Base-by-base conservation (phyloP, 2,797 vertebrate genomes). In the Mus minutoides region DNA sequence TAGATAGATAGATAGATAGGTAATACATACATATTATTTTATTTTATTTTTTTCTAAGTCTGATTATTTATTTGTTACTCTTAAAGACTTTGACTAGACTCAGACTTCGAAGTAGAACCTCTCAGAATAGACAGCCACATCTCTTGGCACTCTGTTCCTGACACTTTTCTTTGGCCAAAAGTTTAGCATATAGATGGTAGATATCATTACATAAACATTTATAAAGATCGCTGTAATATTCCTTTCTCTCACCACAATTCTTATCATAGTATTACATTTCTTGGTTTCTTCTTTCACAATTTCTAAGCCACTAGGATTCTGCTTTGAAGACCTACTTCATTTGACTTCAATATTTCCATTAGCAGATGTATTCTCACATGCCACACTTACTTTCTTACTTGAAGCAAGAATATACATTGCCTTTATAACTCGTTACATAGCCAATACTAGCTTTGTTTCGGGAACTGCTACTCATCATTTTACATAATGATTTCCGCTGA, bases 261-360 rank as follows among this genome's bases (percentile, higher is more conserved):
- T 37, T 76, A 82, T 89, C 24, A 84, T 10, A 52, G 54, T 71
- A 88, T 80, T 26, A 5, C 2, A 78, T 31, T 79, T 0, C 24
- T 91, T 88, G 64, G n/a, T 71, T 92, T 79, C 31, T 92, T 88
- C n/a, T 89, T 88, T n/a, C 31, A 67, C 89, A 22, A 83, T 92
- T 29, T 89, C 49, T 86, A 64, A 31, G n/a, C 21, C 3, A 79
- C 1, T 64, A 31, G 40, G 8, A 49, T 24, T 67, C 94, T 89
- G 26, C 31, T 49, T 80, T 80, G 8, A 80, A 71, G 17, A 11
- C 37, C 10, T 84, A 0, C 26, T 79, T 22, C 49, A 46, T 76
- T 75, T 73, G 29, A 17, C 49, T 12, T 4, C 6, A 52, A 3
- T 76, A 37, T 8, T 49, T n/a, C 8, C 40, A 14, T 22, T 4